These are phyloP conservation scores for Oscheius sp. DNA, from an alignment of 2,888 invertebrate genomes.

Conservation along the genomic window DNA sequence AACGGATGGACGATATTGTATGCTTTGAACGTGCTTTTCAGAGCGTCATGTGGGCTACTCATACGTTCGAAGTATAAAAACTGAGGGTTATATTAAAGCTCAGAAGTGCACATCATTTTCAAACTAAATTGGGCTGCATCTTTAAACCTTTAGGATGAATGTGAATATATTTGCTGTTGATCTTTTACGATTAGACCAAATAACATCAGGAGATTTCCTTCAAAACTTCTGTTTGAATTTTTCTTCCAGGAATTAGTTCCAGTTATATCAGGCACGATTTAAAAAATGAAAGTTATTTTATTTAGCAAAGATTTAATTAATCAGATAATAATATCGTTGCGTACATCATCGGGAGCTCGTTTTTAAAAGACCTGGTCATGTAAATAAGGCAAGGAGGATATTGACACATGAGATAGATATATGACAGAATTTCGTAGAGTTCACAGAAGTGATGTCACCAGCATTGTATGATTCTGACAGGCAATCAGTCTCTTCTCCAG, in stretches of 20 bases:
- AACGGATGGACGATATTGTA: slow-evolving; percentile 4
- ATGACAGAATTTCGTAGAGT: background rate
- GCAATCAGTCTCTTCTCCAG: slow-evolving; percentile 75
- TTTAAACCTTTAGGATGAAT: no score
- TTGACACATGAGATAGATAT: slow-evolving; percentile 22
- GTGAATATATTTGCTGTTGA: no score
- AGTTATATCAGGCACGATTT: no score
- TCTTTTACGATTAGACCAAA: no score
- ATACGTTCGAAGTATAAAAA: background rate
- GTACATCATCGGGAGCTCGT: slow-evolving; percentile 27
- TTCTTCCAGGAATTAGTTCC: no score
- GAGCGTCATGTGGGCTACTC: background rate
- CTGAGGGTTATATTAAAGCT: no score
- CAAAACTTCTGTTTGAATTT: no score
- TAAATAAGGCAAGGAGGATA: slow-evolving; percentile 18
- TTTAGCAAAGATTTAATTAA: background rate
- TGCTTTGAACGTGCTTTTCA: background rate
- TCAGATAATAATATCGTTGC: background rate
- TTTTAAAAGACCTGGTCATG: slow-evolving; percentile 12
- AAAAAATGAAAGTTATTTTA: background rate
- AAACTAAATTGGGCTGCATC: no score
- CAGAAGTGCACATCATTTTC: no score
- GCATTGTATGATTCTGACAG: slow-evolving; percentile 75
- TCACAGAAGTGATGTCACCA: slow-evolving; percentile 74
- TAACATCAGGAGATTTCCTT: no score